These are phyloP conservation scores for Osmerus mordax DNA, from an alignment of 2,113 vertebrate species.

Conservation along the genomic window DNA sequence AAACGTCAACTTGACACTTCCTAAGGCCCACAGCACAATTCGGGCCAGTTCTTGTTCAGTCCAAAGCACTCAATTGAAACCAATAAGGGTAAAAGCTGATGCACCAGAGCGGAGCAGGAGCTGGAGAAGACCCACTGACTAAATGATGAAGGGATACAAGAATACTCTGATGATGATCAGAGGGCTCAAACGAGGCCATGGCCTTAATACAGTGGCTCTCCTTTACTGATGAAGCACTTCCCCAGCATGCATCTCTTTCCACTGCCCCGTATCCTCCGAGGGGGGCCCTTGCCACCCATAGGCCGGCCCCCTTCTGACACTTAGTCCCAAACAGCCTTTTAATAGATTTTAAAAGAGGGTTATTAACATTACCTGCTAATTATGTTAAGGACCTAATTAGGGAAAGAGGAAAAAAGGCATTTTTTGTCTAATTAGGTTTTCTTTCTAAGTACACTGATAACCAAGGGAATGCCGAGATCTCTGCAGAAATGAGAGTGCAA, in stretches of 20 bases:
- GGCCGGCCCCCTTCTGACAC: conserved; percentile 71
- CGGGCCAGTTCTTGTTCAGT: no score
- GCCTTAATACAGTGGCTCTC: conserved; percentile 63
- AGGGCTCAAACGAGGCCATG: conserved; percentile 53
- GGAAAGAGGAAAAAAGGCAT: conserved; percentile 75
- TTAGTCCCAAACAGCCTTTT: conserved; percentile 85
- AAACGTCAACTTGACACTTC: no score
- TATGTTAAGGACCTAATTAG: conserved; percentile 98
- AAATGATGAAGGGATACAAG: conserved; percentile 4
- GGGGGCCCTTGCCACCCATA: conserved; percentile 63
- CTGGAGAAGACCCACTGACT: neutral
- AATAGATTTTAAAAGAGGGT: conserved; percentile 96
- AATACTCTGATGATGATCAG: conserved; percentile 39
- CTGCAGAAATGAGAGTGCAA: conserved; percentile 77
- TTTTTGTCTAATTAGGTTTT: conserved; percentile 93
- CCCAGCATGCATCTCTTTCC: conserved; percentile 62
- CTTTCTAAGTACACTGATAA: conserved; percentile 80
- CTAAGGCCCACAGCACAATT: no score
- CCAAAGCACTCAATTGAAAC: no score
- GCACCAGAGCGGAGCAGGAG: neutral
- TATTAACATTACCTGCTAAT: conserved; percentile 98
- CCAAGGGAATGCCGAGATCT: conserved; percentile 78
- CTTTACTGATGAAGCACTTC: conserved; percentile 63
- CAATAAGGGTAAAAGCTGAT: neutral
- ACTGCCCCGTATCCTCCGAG: conserved; percentile 55